phyloP scores from a whole-genome alignment of 2,113 vertebrate species.

The Sturnira hondurensis region DNA sequence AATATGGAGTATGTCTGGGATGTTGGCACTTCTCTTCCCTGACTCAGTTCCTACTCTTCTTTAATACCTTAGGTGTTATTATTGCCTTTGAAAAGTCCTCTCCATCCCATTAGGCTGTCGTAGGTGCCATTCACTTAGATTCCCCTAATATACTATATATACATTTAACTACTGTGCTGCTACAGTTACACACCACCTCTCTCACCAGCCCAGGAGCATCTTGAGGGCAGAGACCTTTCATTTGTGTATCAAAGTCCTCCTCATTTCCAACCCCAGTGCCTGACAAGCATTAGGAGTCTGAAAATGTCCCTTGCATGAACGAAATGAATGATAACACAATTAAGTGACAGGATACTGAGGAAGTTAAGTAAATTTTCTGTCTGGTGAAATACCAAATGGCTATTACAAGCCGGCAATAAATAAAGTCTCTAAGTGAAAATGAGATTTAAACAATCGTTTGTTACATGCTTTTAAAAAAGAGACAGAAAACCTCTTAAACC shows the following conservation, averaged over 20 bases:
- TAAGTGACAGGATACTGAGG: not conserved
- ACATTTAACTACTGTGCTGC: not conserved
- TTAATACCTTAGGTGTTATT: not conserved
- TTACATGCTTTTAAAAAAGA: constrained; percentile 33
- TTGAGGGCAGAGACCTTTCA: not conserved
- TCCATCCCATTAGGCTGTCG: not conserved
- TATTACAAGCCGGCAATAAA: not conserved
- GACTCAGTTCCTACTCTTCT: not conserved
- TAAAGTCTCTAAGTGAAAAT: constrained; percentile 40
- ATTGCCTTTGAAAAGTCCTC: not conserved
- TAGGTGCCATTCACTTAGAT: not conserved
- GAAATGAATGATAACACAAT: not conserved
- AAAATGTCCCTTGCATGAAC: not conserved
- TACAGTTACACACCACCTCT: not conserved
- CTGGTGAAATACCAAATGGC: not conserved
- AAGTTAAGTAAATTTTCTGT: not conserved
- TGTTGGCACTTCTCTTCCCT: not conserved
- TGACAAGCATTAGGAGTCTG: not conserved
- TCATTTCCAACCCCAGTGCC: not conserved
- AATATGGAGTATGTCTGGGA: not conserved
- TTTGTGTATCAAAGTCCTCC: not conserved
- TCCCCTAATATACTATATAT: not conserved
- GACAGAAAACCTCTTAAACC: not conserved
- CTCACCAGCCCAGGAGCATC: not conserved
- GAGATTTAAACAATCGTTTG: constrained; percentile 48